Evolutionary conservation across 2,888 invertebrate genomes (phyloP), one percentile per base, ranked within the genome.

Genomic region (Pteria penguin): DNA sequence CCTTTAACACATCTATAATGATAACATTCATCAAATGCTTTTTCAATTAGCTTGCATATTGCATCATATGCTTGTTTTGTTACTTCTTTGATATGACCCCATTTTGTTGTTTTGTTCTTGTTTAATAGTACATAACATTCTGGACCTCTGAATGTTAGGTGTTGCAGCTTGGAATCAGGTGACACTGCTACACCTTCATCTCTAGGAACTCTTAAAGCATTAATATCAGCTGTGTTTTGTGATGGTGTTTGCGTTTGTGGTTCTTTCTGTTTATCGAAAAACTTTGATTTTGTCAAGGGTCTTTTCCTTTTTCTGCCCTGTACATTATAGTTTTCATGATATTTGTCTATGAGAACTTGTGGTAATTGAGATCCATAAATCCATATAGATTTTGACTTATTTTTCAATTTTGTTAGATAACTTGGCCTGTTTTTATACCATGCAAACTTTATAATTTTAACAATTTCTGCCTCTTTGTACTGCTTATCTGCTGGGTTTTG

Each of bases 171-270:
- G n/a, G n/a, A n/a, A n/a, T n/a, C n/a, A n/a, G n/a, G n/a, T n/a
- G n/a, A n/a, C n/a, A n/a, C n/a, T n/a, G n/a, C n/a, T n/a, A n/a
- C n/a, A n/a, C n/a, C n/a, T n/a, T n/a, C n/a, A n/a, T n/a, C n/a
- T n/a, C n/a, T n/a, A n/a, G n/a, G n/a, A n/a, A n/a, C n/a, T n/a
- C n/a, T n/a, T n/a, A n/a, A n/a, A n/a, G n/a, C n/a, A n/a, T n/a
- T n/a, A n/a, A n/a, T n/a, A n/a, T n/a, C 57, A n/a, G 57, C 5
- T 57, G 57, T 57, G 24, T 57, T 57, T n/a, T 57, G 57, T n/a
- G 5, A 22, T 57, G 57, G 24, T n/a, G n/a, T n/a, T n/a, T n/a
- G n/a, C n/a, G n/a, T n/a, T n/a, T n/a, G n/a, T n/a, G n/a, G n/a
- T n/a, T n/a, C n/a, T n/a, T n/a, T n/a, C n/a, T 14, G 11, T n/a